Percentiles rank a stretch among this genome's conserved stretches.
Evolutionary conservation across 2,113 vertebrate species (phyloP).

Genomic region (Leptobrachium leishanense): DNA sequence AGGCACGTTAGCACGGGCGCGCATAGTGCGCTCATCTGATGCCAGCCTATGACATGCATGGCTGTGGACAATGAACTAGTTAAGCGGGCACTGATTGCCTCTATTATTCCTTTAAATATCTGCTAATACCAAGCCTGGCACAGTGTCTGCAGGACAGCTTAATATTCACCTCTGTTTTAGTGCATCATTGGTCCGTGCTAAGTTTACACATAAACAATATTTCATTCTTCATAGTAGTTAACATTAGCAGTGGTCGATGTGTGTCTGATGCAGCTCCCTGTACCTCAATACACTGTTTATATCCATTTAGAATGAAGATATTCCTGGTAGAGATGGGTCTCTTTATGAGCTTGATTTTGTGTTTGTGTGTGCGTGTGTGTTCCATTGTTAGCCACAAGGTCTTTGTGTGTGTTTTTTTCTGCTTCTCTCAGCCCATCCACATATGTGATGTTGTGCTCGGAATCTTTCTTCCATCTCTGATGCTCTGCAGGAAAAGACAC

Average conservation of each 20-base stretch:
- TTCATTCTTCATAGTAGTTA: too few relatives aligned
- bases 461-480: conserved; percentile 2
- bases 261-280: too few relatives aligned
- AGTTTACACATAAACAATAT: too few relatives aligned
- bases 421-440: not conserved
- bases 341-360: not conserved
- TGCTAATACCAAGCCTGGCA: not conserved
- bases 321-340: not conserved
- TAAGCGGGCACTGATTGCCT: not conserved
- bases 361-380: not conserved
- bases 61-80: not conserved
- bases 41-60: too few relatives aligned
- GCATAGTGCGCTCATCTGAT: too few relatives aligned
- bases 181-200: not conserved
- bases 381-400: not conserved
- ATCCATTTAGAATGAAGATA: conserved; percentile 1
- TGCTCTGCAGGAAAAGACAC: not conserved
- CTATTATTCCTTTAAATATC: not conserved
- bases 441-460: conserved; percentile 2
- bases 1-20: too few relatives aligned
- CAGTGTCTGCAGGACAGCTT: not conserved
- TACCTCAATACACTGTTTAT: not conserved
- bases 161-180: not conserved
- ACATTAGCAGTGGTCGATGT: too few relatives aligned
- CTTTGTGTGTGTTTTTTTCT: not conserved